Base-by-base conservation (phyloP, 2,113 vertebrate species). In the Choloepus hoffmanni region DNA sequence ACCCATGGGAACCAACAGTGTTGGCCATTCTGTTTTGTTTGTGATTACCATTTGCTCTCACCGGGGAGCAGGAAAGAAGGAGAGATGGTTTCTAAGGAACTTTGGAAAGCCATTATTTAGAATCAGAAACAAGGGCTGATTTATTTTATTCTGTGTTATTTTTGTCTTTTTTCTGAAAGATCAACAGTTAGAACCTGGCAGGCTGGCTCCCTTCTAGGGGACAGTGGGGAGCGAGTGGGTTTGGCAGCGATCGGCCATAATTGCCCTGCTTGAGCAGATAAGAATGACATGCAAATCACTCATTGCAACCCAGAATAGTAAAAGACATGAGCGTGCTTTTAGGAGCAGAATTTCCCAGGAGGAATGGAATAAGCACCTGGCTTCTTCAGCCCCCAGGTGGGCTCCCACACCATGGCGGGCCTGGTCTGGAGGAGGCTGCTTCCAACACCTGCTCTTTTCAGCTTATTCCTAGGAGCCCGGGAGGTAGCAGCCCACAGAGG, bases 401-500 rank as follows among this genome's bases (percentile, higher is more conserved):
- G 24, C 5, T 55, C 48, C 23, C 0, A 3, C 0, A 0, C n/a
- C 6, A 1, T 16, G 2, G 33, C 9, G 3, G 7, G 36, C 21
- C 21, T 0, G 10, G 21, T 12, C 58, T 43, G 21, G 36, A 43
- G 0, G 40, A 30, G 7, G 63, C 85, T 5, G 33, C 18, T 21
- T 13, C 18, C 11, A 7, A 18, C 0, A 0, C 28, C 11, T 2
- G 43, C 55, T 45, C 5, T 1, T 24, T 2, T 24, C 0, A 0
- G 45, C 0, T 58, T 1, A 0, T 30, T 77, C 33, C 0, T 12
- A 63, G 45, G 36, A 43, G 8, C 16, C 2, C 1, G 0, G 1
- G 3, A 3, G 19, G 10, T 0, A 0, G 13, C 30, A 16, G 12
- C 4, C 55, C 50, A 12, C 28, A 36, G 21, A 11, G 45, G 14